phyloP scores from a whole-genome alignment of 2,888 invertebrate species.

The Orthonevra nobilis region DNA sequence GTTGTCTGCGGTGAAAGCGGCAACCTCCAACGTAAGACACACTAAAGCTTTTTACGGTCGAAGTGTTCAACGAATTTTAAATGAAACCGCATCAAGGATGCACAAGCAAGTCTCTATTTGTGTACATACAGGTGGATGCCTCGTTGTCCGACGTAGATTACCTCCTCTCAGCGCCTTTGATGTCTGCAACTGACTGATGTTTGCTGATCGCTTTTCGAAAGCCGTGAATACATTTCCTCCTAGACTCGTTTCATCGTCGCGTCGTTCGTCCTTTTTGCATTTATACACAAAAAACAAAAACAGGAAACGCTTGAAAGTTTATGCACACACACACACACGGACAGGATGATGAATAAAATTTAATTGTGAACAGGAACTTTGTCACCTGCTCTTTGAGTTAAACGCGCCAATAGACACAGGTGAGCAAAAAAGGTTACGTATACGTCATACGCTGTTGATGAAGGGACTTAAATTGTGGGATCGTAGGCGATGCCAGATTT shows the following conservation, averaged over 20 bases:
- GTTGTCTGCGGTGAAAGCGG: too few species aligned
- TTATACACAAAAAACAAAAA: too few species aligned
- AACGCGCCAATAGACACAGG: not conserved
- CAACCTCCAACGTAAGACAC: too few species aligned
- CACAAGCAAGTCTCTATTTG: too few species aligned
- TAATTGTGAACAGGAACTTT: conserved; percentile 31
- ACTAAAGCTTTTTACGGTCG: conserved; percentile 43
- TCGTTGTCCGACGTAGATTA: conserved; percentile 38
- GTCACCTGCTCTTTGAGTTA: conserved; percentile 3
- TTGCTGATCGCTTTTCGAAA: conserved; percentile 41
- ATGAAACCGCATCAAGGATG: conserved; percentile 23
- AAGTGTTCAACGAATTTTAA: conserved; percentile 37
- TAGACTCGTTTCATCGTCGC: too few species aligned
- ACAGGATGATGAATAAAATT: conserved; percentile 19
- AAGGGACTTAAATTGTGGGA: too few species aligned
- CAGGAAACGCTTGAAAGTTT: too few species aligned
- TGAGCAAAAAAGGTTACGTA: conserved; percentile 38
- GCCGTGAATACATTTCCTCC: conserved; percentile 23
- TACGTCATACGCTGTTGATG: too few species aligned
- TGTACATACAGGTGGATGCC: too few species aligned
- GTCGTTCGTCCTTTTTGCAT: too few species aligned
- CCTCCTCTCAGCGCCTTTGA: conserved; percentile 43
- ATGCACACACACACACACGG: conserved; percentile 5
- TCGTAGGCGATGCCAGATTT: too few species aligned
- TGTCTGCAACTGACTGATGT: conserved; percentile 42